These are phyloP conservation scores for Diabrotica virgifera DNA, from an alignment of 1,140 invertebrate genomes.

Conservation along the genomic window DNA sequence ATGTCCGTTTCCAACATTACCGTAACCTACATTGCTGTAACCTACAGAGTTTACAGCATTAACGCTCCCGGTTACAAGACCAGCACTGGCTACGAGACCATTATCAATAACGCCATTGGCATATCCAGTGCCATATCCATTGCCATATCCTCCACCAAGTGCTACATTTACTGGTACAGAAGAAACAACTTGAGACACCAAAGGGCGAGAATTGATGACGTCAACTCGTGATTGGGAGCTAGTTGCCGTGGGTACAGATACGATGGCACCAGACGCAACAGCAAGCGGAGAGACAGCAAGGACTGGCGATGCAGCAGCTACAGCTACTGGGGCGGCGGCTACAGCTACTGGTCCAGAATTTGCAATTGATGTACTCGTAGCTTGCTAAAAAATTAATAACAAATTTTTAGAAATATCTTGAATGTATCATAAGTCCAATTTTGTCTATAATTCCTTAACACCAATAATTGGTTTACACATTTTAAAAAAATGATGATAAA, in stretches of 20 bases:
- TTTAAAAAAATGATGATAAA: too few species aligned
- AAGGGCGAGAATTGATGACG: slow-evolving; percentile 4
- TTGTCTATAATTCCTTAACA: too few species aligned
- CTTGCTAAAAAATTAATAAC: not conserved
- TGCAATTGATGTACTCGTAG: not conserved
- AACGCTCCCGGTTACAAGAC: not conserved
- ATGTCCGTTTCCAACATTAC: not conserved
- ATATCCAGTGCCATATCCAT: not conserved
- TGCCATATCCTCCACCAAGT: not conserved
- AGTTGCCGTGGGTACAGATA: slow-evolving; percentile 10
- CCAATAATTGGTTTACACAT: too few species aligned
- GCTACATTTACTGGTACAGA: slow-evolving; percentile 8
- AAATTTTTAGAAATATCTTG: too few species aligned
- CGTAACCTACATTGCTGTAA: not conserved
- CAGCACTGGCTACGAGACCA: not conserved
- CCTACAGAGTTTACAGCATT: not conserved
- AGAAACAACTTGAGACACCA: slow-evolving; percentile 10
- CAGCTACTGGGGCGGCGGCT: not conserved
- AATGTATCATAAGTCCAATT: too few species aligned
- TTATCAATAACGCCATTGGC: not conserved
- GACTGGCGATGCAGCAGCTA: not conserved
- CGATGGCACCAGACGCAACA: not conserved
- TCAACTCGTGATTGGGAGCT: slow-evolving; percentile 17
- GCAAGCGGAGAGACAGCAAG: not conserved
- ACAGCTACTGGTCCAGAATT: not conserved